Conservation (phyloP, 2,797 vertebrate species). For the Scolopax rusticola region DNA sequence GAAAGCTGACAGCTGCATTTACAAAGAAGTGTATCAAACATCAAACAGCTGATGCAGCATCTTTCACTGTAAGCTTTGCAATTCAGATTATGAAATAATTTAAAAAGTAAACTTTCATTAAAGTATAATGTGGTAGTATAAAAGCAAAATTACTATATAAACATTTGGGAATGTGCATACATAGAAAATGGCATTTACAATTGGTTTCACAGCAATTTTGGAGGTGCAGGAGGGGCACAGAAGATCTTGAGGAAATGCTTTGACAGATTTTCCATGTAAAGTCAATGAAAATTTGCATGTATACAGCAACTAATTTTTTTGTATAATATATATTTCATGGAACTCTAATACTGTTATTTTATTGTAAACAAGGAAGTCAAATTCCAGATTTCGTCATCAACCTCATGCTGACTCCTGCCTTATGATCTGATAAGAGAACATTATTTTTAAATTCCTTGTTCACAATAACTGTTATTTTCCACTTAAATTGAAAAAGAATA, state of each 20-base stretch:
- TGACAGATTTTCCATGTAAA: background rate
- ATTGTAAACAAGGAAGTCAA: background rate
- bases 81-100: slow-evolving; percentile 21
- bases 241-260: background rate
- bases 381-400: background rate
- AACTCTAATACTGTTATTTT: background rate
- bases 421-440: background rate
- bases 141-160: background rate
- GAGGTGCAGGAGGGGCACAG: background rate
- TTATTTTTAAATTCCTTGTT: background rate
- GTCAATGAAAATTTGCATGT: background rate
- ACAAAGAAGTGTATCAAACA: background rate
- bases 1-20: slow-evolving; percentile 37
- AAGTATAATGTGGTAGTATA: background rate
- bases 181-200: background rate
- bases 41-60: slow-evolving; percentile 19
- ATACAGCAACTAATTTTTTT: rapidly evolving
- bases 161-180: background rate
- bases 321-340: background rate
- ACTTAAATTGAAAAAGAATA: background rate
- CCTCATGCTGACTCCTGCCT: background rate
- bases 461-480: background rate
- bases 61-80: slow-evolving; percentile 25
- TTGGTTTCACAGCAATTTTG: background rate
- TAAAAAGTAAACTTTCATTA: slow-evolving; percentile 41